Evolutionary conservation across 2,797 vertebrate genomes (phyloP), one percentile per base, ranked within the genome.

Genomic region (Sebastes cheni): DNA sequence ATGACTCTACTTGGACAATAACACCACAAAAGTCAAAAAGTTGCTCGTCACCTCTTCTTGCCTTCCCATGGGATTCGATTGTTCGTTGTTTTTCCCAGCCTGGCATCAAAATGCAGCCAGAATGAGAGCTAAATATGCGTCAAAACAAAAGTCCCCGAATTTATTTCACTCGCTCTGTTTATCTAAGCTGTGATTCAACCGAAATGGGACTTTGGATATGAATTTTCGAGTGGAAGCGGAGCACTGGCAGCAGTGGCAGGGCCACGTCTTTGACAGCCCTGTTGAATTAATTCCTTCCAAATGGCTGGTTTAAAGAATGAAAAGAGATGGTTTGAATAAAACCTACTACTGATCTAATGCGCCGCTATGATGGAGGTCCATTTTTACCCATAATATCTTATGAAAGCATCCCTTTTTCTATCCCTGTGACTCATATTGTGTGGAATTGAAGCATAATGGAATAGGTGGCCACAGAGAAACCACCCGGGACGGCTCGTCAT

Each of bases 371-470:
- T n/a, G 20, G 80, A 84, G 81, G 83, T 89, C 84, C 73, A 80
- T 90, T 91, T 88, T 84, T 73, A 71, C 46, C 56, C 71, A 25
- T 75, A 72, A 82, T 72, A 78, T 86, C 71, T 86, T 72, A 62
- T 65, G 75, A 82, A 83, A 74, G 61, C 68, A 36, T 80, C 78
- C 80, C 66, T 78, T 80, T 88, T 39, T 39, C 46, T 75, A 85
- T 84, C 22, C 68, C 56, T 72, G 52, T 89, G 81, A 88, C 89
- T 91, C 75, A 58, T 83, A 89, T 92, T 91, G 86, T 92, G 85
- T 75, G 58, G 72, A 83, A 70, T 54, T 72, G 67, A 80, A 72
- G 67, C 36, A 85, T 84, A 91, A 92, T 91, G 79, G 86, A 90
- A 81, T 83, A 77, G 78, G 80, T 87, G 81, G 72, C 82, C 65